phyloP scores from a whole-genome alignment of 2,113 vertebrate genomes.

The Terrapene triunguis region DNA sequence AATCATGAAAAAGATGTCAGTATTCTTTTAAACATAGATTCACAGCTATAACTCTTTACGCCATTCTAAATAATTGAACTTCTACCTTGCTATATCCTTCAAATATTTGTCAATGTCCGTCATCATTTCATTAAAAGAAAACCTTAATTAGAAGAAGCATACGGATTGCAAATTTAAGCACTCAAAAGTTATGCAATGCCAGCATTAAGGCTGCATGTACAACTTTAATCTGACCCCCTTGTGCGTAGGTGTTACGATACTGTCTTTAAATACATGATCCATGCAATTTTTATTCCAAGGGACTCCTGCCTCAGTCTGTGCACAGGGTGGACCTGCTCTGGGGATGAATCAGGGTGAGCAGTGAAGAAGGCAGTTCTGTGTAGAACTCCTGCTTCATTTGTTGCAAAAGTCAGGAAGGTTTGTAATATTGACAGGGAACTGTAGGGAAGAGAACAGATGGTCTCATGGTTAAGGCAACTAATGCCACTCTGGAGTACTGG shows the following conservation, averaged over 20 bases:
- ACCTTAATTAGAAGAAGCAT: neutral
- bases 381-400: neutral
- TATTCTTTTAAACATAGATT: neutral
- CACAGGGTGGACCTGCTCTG: neutral
- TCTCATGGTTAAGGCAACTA: rapidly evolving
- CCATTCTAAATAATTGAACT: neutral
- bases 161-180: neutral
- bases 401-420: neutral
- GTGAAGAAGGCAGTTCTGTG: neutral
- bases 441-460: rapidly evolving
- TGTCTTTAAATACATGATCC: neutral
- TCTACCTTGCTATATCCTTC: neutral
- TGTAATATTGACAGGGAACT: neutral
- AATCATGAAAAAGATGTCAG: neutral
- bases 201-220: neutral
- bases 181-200: neutral
- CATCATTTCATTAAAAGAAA: neutral
- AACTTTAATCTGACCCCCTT: neutral
- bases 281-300: too few species aligned
- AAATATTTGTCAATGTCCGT: rapidly evolving
- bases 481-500: neutral
- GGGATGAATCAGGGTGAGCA: neutral
- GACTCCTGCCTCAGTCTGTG: neutral
- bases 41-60: neutral
- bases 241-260: neutral